A percentile compares a stretch with the other conserved stretches of the same genome.
Conservation (phyloP, 2,113 vertebrate species). For the Genyomyrus donnyi region DNA sequence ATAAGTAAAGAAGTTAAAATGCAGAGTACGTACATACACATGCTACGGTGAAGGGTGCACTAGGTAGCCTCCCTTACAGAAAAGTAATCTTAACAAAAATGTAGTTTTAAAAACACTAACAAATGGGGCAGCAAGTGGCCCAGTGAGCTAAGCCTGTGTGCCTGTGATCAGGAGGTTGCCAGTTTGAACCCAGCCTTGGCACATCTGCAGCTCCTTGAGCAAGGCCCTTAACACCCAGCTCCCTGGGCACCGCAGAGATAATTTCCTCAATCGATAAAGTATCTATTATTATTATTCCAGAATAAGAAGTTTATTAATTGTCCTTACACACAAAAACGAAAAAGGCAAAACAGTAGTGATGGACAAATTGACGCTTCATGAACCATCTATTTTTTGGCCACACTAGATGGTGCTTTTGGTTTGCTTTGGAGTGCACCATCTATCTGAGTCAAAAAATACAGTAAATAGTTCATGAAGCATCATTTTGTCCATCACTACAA, state of each 20-base stretch:
- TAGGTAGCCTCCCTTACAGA: neutral
- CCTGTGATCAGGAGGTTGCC: too few species aligned
- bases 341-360: neutral
- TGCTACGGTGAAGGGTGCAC: neutral
- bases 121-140: neutral
- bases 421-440: neutral
- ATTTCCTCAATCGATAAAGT: neutral
- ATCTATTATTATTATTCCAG: neutral
- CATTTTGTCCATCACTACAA: neutral
- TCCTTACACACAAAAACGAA: neutral
- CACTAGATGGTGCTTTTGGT: neutral
- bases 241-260: too few species aligned
- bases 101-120: neutral
- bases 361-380: neutral
- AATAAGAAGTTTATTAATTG: neutral
- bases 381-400: neutral
- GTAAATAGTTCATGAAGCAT: neutral
- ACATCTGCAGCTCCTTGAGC: too few species aligned
- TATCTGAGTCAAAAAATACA: neutral
- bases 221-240: too few species aligned
- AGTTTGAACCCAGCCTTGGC: too few species aligned
- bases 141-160: too few species aligned
- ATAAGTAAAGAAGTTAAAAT: neutral
- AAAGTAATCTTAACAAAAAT: neutral
- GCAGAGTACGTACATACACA: neutral